Percentiles rank a stretch among this genome's conserved stretches.
Conservation (phyloP, 2,888 invertebrate genomes). For the Thecocarcelia acutangulata region DNA sequence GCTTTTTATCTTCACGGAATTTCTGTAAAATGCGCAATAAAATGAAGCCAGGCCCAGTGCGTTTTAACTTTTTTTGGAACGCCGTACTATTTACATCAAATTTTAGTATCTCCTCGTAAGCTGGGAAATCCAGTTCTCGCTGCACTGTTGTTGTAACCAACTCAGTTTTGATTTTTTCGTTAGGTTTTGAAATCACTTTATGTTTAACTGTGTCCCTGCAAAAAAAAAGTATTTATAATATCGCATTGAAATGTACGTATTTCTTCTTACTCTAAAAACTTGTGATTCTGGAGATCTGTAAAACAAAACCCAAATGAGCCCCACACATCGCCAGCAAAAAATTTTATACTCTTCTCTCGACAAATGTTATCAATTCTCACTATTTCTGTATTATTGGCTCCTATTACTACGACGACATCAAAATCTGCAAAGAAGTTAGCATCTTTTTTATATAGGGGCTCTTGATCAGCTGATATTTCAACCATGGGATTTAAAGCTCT, state of each 20-base stretch:
- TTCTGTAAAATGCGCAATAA: conserved; percentile 86
- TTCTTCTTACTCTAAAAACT: conserved; percentile 87
- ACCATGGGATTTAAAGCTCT: conserved; percentile 97
- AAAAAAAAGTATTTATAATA: neutral
- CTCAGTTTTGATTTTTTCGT: conserved; percentile 83
- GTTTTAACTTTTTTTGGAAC: conserved; percentile 85
- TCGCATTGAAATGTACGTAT: conserved; percentile 75
- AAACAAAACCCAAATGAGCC: conserved; percentile 96
- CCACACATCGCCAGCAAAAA: conserved; percentile 95
- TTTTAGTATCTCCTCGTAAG: conserved; percentile 86
- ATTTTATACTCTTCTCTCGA: conserved; percentile 88
- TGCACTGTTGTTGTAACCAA: conserved; percentile 85
- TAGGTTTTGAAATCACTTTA: conserved; percentile 82
- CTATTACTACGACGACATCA: conserved; percentile 92
- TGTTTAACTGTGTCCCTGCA: conserved; percentile 83
- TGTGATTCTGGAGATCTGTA: conserved; percentile 92
- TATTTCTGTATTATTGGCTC: conserved; percentile 87
- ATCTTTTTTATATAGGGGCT: conserved; percentile 85
- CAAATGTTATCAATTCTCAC: conserved; percentile 89
- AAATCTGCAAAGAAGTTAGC: conserved; percentile 88
- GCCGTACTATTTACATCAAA: conserved; percentile 85
- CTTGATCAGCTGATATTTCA: conserved; percentile 87
- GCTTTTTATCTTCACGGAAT: conserved; percentile 87
- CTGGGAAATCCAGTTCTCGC: conserved; percentile 85
- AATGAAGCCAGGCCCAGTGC: conserved; percentile 88